Evolutionary conservation across 2,888 invertebrate genomes (phyloP), one percentile per base, ranked within the genome.

Genomic region (Escarpia spicata): DNA sequence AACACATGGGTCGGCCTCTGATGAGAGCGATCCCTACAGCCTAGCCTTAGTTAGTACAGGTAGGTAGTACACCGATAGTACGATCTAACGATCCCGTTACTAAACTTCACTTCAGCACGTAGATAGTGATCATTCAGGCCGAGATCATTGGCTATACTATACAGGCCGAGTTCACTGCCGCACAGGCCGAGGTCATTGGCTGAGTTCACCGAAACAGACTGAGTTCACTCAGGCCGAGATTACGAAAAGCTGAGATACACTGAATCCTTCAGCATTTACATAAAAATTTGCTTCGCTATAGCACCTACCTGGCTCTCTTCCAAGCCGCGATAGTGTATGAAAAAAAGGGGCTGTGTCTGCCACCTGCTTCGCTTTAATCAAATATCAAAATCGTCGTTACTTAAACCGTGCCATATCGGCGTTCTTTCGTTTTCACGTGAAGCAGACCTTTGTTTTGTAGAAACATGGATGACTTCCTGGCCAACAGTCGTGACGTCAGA

Each of bases 401-500:
- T 75, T 75, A 75, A 26, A 75, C 75, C 75, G 19, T 75, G 75
- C 75, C 75, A 75, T 75, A 75, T 26, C 26, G 75, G 75, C 75
- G 75, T 75, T 75, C 75, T 75, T 75, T 75, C 75, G 75, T 75
- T 75, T 75, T 75, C 75, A 75, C 75, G 19, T 26, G 75, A 75
- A 75, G 75, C 75, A 75, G 75, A 75, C 75, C 75, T 75, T 75
- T 75, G 75, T 75, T 75, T 75, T 75, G 75, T n/a, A 75, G 75
- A 75, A 75, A 75, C 75, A 75, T 75, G 75, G 75, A 75, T 75
- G 75, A 75, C 75, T 75, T 75, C 75, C 75, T 75, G 75, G 75
- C 75, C 75, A 75, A 75, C 75, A 75, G 75, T 75, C 75, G 75
- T 75, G 75, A 75, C 75, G 75, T 75, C 75, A 75, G 75, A 75